These are phyloP conservation scores for Upupa epops DNA, from an alignment of 2,113 vertebrate genomes.

Conservation along the genomic window DNA sequence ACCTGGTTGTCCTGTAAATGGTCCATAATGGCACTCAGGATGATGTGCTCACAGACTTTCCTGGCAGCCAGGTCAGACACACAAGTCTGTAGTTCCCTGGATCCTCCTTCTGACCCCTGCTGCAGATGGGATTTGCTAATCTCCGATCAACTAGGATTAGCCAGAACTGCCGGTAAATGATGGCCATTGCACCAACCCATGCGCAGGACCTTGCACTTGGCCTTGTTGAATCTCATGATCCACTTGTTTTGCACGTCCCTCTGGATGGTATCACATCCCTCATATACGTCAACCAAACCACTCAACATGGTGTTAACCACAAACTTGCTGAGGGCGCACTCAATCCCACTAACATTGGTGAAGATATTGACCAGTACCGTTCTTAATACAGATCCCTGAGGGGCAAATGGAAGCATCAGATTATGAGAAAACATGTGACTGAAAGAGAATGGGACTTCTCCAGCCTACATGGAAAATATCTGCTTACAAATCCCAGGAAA, in stretches of 20 bases:
- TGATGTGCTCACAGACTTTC: too few species aligned
- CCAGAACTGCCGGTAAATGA: neutral
- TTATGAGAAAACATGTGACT: neutral
- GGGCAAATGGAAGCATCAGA: neutral
- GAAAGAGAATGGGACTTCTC: neutral
- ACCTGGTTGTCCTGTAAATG: too few species aligned
- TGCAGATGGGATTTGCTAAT: too few species aligned
- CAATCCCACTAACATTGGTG: neutral
- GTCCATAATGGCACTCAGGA: too few species aligned
- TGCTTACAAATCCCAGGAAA: neutral
- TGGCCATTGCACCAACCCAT: neutral
- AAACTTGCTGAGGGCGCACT: neutral
- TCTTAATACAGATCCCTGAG: neutral
- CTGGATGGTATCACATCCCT: neutral
- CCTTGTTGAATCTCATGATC: neutral
- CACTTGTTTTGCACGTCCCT: neutral
- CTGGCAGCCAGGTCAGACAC: too few species aligned
- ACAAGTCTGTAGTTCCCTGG: too few species aligned
- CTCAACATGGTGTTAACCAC: neutral
- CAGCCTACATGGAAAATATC: neutral
- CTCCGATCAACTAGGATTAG: too few species aligned
- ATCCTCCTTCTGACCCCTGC: too few species aligned
- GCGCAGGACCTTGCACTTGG: neutral
- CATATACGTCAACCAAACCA: neutral
- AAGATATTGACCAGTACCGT: neutral